Conservation (phyloP, 2,888 invertebrate species). For the Hirtodrosophila histrioides region DNA sequence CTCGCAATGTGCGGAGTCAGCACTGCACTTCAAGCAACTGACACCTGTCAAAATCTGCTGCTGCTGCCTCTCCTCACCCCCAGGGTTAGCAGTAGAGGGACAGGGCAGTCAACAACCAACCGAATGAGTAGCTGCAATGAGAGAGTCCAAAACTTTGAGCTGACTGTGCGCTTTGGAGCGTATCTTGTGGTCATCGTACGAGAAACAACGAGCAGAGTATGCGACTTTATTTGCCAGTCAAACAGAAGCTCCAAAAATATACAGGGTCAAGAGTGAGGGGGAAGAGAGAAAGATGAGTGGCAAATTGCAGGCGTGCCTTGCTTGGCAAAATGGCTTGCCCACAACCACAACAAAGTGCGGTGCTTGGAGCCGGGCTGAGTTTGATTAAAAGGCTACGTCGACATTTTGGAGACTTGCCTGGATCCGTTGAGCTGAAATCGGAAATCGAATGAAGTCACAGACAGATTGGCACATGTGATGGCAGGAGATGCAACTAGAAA, state of each 20-base stretch:
- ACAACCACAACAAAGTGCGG: slow-evolving; percentile 21
- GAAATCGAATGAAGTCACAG: slow-evolving; percentile 3
- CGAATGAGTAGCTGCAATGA: slow-evolving; percentile 2
- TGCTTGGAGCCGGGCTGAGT: slow-evolving; percentile 11
- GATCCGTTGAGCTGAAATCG: not conserved
- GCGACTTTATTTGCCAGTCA: slow-evolving; percentile 25
- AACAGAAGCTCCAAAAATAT: slow-evolving; percentile 4
- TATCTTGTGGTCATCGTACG: slow-evolving; percentile 6
- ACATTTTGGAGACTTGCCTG: not conserved
- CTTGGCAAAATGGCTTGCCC: slow-evolving; percentile 25
- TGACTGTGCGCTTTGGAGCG: slow-evolving; percentile 33
- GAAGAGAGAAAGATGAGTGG: not conserved
- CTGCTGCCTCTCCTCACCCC: not conserved
- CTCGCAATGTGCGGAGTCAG: slow-evolving; percentile 2
- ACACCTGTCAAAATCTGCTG: slow-evolving; percentile 12
- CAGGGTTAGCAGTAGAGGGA: not conserved
- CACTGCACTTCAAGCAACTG: slow-evolving; percentile 9
- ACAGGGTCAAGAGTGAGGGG: not conserved
- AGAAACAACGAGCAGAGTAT: not conserved
- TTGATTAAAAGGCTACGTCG: slow-evolving; percentile 43
- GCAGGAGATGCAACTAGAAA: slow-evolving; percentile 18
- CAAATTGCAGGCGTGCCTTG: slow-evolving; percentile 28
- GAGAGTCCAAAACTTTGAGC: slow-evolving; percentile 19
- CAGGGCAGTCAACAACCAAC: slow-evolving; percentile 2
- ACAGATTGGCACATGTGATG: not conserved